Evolutionary conservation across 1,140 invertebrate species (phyloP), one percentile per base, ranked within the genome.

Genomic region (Drosophila funebris): DNA sequence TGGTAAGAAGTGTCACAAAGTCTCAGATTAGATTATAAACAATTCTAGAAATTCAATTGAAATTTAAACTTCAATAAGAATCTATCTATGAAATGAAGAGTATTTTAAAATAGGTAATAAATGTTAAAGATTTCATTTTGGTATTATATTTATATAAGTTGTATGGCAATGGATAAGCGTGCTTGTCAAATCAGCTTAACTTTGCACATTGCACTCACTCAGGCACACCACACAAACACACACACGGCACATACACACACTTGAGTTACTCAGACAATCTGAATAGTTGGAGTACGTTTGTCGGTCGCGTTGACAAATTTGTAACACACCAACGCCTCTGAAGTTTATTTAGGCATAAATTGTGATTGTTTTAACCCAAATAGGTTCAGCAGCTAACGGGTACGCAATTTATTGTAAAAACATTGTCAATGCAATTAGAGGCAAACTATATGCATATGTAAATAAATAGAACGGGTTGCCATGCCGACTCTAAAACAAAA

Each of bases 281-380:
- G 41, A 46, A 46, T 46, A 27, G 27, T 31, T 36, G 18, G 3
- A 29, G 22, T 43, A 16, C 13, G 4, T 37, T 37, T 53, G 50
- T 53, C 18, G 33, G 50, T 22, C 39, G 16, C 27, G 58, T 63
- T 64, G 83, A 70, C 83, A 66, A 70, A 88, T 88, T 88, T 88
- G 76, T 83, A 72, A 83, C 83, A 79, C 68, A 76, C 83, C 68
- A 88, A 88, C 83, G 83, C 84, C 78, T 88, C 67, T 27, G 46
- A 46, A 53, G 75, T 73, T 88, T 72, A 54, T 81, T 88, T 66
- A 66, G 69, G 62, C 69, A 76, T 66, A 57, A 76, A 78, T 67
- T 88, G 82, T 88, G 82, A 88, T 85, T 85, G 73, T 73, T 66
- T 85, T 88, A 88, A 88, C 83, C 83, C 78, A 89, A 88, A 88